A percentile compares a stretch with the other conserved stretches of the same genome.
phyloP scores from a whole-genome alignment of 2,113 vertebrate species.

The Silurus meridionalis region DNA sequence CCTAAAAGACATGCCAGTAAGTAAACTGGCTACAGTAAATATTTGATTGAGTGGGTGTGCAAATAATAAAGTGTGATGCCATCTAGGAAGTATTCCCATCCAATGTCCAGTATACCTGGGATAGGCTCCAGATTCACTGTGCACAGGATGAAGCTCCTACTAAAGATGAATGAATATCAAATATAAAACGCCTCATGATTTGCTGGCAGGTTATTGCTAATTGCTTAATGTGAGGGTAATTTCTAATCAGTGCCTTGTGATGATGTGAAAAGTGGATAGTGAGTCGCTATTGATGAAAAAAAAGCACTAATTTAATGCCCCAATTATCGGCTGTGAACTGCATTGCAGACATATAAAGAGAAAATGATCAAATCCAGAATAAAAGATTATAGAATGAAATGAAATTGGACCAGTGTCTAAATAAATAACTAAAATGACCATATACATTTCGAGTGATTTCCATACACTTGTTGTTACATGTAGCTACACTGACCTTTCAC shows the following conservation, averaged over 20 bases:
- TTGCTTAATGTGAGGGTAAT: background rate
- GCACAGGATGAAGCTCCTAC: background rate
- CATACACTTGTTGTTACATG: background rate
- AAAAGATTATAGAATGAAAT: background rate
- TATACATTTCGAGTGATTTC: background rate
- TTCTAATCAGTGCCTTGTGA: background rate
- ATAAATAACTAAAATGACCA: conserved; percentile 11
- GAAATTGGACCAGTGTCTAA: background rate
- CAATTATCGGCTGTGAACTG: background rate
- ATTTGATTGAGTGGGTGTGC: background rate
- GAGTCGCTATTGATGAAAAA: background rate
- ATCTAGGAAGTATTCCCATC: background rate
- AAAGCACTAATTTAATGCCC: background rate
- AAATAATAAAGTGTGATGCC: background rate
- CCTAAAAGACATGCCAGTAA: background rate
- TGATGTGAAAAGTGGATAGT: too few relatives aligned
- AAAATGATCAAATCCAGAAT: background rate
- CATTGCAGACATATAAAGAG: background rate
- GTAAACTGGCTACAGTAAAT: background rate
- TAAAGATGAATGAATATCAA: background rate
- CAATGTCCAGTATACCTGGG: too few relatives aligned
- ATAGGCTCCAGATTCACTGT: background rate
- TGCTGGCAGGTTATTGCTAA: background rate
- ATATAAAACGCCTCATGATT: background rate
- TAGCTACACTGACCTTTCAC: conserved; percentile 3